Percentiles rank a stretch among this genome's conserved stretches.
Conservation (phyloP, 2,797 vertebrate species). For the Propithecus perrieri region DNA sequence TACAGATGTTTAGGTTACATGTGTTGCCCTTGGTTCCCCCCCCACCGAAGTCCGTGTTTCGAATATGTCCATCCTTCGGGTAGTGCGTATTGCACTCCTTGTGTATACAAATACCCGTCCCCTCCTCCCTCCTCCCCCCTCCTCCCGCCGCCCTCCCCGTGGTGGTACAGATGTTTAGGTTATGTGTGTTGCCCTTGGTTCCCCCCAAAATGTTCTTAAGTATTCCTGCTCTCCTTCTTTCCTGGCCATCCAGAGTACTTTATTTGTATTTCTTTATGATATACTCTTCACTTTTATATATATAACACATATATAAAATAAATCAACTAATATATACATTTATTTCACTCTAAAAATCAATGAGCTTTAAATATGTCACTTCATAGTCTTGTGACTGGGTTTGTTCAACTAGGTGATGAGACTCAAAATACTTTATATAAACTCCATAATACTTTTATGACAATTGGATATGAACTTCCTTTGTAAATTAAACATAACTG, state of each 20-base stretch:
- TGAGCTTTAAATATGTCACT: background rate
- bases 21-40: too few species aligned
- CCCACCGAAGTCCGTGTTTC: too few species aligned
- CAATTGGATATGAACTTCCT: background rate
- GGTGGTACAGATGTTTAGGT: too few species aligned
- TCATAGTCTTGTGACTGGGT: background rate
- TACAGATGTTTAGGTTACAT: too few species aligned
- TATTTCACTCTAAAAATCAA: conserved; percentile 11
- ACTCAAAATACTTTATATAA: background rate
- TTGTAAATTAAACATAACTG: background rate
- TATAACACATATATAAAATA: background rate
- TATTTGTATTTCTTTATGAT: background rate
- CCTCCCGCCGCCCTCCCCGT: too few species aligned
- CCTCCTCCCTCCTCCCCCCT: too few species aligned
- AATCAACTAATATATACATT: background rate
- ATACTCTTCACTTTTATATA: background rate
- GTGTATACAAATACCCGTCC: too few species aligned
- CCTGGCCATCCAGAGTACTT: background rate
- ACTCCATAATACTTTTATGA: background rate
- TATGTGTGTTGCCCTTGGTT: too few species aligned
- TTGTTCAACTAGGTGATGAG: background rate
- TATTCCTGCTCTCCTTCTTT: background rate
- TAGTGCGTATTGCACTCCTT: too few species aligned
- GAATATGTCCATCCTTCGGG: too few species aligned
- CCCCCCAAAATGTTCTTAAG: background rate